Base-by-base conservation (phyloP, 2,888 invertebrate species). In the Epistrophe eligans region DNA sequence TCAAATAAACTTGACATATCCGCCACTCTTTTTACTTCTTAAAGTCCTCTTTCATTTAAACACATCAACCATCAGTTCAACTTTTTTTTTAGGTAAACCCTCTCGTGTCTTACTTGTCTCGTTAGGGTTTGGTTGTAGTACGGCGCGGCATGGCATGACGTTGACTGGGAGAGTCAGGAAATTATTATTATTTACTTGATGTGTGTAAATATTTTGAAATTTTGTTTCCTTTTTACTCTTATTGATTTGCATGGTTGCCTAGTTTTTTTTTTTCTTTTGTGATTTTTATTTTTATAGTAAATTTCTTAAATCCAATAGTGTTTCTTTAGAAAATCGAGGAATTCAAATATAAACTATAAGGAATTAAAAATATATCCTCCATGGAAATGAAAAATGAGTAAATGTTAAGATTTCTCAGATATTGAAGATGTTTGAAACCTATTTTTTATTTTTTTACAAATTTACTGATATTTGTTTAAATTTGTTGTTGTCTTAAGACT, bases 151-250 rank as follows among this genome's bases (percentile, higher is more conserved):
- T 11, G 13, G 52, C 11, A 5, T 8, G 13, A 3, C 13, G 13
- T 28, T 66, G 64, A 66, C 64, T 64, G 28, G 15, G 64, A 64
- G 50, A 71, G 72, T 58, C 77, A 73, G 85, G 77, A 81, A 85
- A 85, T 84, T 84, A 84, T 85, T 85, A 77, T 85, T 85, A 85
- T 85, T 85, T 85, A 73, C 81, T 85, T 81, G 24, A n/a, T 24
- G 81, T 85, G 81, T 73, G 85, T 71, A 85, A 85, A 85, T 85
- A 85, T 85, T 85, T 85, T 67, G 55, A 67, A 77, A 85, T 85
- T 55, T 81, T 85, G 45, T 66, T 83, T 73, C 60, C 60, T 70
- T 77, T 38, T 38, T 60, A 11, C 1, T 38, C 40, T 40, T 13
- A 85, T 85, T 81, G 81, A 85, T 85, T 80, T 71, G 3, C 48